Evolutionary conservation across 2,888 invertebrate genomes (phyloP), one percentile per base, ranked within the genome.

Genomic region (Malachius bipustulatus): DNA sequence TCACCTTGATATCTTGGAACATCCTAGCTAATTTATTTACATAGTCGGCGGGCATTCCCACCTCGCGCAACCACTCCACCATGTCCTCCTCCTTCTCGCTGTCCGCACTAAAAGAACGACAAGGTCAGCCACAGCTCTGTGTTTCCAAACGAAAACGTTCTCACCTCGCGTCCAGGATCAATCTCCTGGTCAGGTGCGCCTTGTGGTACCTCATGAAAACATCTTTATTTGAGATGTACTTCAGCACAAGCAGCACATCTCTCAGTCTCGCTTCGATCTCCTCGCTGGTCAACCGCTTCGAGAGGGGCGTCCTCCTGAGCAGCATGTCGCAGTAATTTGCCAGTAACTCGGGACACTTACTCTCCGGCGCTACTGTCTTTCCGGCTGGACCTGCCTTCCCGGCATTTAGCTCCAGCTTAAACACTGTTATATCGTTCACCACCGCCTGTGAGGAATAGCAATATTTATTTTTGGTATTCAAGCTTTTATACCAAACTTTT

Each of bases 291-390:
- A 98, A 74, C 49, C 89, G 80, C 66, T 96, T 96, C 64, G 94
- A 94, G 44, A 97, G 68, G 14, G 93, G 91, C 35, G 96, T 97
- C 59, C 93, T 88, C 49, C 98, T 73, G 52, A 99, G 70, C 54
- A 99, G 69, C 88, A 98, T 91, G 77, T 98, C 98, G 77, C 98
- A 98, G 71, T 94, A 98, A 65, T 97, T 98, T 35, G 98, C 98
- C 51, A 98, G 71, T 40, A 99, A 73, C 65, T 99, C 98, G 1
- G 98, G 98, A 63, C 97, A 98, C 60, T 94, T 93, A 46, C 96
- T 97, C 62, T 99, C 97, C 3, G 94, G 93, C 38, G 78, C 73
- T 3, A 78, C 74, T 16, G 73, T 68, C 59, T 78, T 78, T 14
- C 71, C 73, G 8, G 75, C 77, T 12, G 75, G 65, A 44, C 71